These are phyloP conservation scores for Leptinotarsa defecta DNA, from an alignment of 1,140 invertebrate genomes.

Conservation along the genomic window DNA sequence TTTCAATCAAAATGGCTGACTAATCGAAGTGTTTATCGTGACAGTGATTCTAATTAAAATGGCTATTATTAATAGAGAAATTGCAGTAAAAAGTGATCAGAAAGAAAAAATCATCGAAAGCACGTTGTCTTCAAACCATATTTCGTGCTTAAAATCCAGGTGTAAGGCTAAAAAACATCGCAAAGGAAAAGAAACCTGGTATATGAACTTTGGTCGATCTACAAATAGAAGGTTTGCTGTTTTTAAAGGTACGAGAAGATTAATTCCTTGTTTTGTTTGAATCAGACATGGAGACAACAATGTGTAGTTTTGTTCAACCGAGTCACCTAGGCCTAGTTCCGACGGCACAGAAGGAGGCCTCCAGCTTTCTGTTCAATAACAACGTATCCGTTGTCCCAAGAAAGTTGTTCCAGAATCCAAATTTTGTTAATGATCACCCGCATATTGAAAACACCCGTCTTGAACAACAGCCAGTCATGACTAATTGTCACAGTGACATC, in stretches of 20 bases:
- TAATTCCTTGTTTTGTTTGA: slow-evolving; percentile 15
- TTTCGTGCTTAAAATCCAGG: background rate
- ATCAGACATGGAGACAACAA: slow-evolving; percentile 3
- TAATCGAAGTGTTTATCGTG: slow-evolving; percentile 17
- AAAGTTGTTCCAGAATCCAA: slow-evolving; percentile 37
- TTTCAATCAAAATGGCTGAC: slow-evolving; percentile 33
- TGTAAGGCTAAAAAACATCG: background rate
- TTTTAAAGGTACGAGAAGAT: slow-evolving; percentile 14
- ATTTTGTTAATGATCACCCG: slow-evolving; percentile 36
- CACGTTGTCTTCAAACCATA: slow-evolving; percentile 5
- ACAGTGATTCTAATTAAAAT: slow-evolving; percentile 16
- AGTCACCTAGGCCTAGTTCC: background rate
- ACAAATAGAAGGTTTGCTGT: slow-evolving; percentile 22
- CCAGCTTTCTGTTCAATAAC: background rate
- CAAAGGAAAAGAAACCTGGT: background rate
- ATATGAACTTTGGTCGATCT: background rate
- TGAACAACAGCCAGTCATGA: background rate
- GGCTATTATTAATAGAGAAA: slow-evolving; percentile 17
- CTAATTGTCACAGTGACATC: slow-evolving; percentile 20
- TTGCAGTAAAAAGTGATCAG: slow-evolving; percentile 11
- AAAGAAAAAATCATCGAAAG: slow-evolving; percentile 21
- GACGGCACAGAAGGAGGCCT: slow-evolving; percentile 20
- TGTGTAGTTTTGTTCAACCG: slow-evolving; percentile 26
- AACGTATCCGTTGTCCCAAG: slow-evolving; percentile 17
- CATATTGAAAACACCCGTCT: background rate